Base-by-base conservation (phyloP, 1,140 invertebrate species). In the Aphis gossypii region DNA sequence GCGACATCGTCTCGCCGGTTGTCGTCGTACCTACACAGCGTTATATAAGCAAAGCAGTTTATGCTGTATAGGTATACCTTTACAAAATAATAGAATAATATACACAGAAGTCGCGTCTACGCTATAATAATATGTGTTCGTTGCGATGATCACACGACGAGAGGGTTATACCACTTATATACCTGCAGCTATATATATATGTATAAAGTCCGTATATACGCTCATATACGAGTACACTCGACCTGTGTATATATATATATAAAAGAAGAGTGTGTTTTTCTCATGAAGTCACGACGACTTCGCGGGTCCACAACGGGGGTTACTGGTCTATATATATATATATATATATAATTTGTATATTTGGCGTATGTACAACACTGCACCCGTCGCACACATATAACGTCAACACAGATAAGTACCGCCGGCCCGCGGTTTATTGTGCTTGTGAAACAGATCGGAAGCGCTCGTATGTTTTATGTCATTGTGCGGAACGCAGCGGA, bases 401-500 rank as follows among this genome's bases (percentile, higher is more conserved):
- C 90, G 91, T 92, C 91, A 92, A 92, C 91, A 92, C 82, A 84
- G 48, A 84, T 84, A 92, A 84, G 82, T 92, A 92, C 91, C 76
- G 91, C 46, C 46, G 76, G 88, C 88, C 48, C 76, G 91, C 35
- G 91, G 91, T 92, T 83, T 83, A 92, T 92, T 92, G 48, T 92
- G 35, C 91, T 92, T 92, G 91, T 92, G 91, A 92, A 92, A 92
- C 91, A 92, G 91, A 92, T 92, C 91, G 91, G 91, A 92, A 92
- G 91, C 91, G 91, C 91, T 92, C 68, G 76, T 84, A 84, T 84
- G 76, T 84, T 92, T 84, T 83, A 92, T 18, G 91, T 84, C 91
- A 84, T 92, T 92, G 91, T 83, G 91, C 91, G 30, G 54, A 92
- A 92, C 91, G 25, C 91, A 92, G 68, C 68, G 91, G 76, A 92